These are phyloP conservation scores for Philotrypesis tridentata DNA, from an alignment of 1,140 invertebrate species.

Conservation along the genomic window DNA sequence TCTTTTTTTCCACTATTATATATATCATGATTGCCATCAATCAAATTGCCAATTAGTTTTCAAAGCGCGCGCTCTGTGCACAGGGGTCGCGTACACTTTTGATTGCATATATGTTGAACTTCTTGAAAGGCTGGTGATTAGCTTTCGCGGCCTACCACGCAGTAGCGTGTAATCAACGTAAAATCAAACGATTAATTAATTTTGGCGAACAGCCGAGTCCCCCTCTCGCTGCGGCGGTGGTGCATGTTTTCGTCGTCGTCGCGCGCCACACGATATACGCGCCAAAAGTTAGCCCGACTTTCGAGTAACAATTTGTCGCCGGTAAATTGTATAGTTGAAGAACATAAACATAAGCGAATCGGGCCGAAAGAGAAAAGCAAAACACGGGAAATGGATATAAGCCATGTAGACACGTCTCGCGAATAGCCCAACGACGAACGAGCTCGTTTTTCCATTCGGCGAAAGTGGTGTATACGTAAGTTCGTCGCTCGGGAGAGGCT, in stretches of 20 bases:
- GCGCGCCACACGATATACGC: too few relatives aligned
- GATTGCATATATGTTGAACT: background rate
- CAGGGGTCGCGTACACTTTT: background rate
- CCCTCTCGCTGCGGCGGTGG: too few relatives aligned
- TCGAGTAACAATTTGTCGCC: background rate
- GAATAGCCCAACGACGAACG: background rate
- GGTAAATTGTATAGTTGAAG: background rate
- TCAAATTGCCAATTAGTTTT: too few relatives aligned
- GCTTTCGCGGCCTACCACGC: too few relatives aligned
- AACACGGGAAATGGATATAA: background rate
- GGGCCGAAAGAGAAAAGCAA: background rate
- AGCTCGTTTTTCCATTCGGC: constrained; percentile 12
- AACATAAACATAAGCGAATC: too few relatives aligned
- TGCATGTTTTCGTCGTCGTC: too few relatives aligned
- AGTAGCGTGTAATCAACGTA: background rate
- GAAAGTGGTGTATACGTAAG: background rate
- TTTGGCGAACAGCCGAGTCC: too few relatives aligned
- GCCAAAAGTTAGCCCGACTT: too few relatives aligned
- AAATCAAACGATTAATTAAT: background rate
- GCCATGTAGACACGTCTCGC: background rate
- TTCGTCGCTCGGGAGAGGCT: constrained; percentile 1
- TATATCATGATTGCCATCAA: too few relatives aligned
- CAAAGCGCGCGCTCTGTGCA: background rate
- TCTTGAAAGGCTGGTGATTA: background rate
- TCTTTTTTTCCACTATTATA: too few relatives aligned